phyloP scores from a whole-genome alignment of 1,140 invertebrate species.

The Conus betulinus region DNA sequence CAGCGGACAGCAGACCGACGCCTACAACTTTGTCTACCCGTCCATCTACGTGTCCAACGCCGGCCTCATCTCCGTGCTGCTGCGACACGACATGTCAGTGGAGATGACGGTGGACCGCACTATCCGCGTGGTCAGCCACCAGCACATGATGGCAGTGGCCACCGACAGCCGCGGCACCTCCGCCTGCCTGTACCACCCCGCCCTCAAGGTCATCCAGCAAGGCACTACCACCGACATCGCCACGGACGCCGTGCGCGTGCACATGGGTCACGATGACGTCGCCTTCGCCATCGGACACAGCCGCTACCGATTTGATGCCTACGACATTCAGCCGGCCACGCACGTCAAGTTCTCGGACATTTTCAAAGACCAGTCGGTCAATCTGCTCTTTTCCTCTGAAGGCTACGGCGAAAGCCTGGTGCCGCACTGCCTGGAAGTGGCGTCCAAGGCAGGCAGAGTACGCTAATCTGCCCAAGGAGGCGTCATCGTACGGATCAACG shows the following conservation, averaged over 20 bases:
- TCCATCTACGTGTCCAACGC: slow-evolving; percentile 65
- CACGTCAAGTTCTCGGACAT: slow-evolving; percentile 61
- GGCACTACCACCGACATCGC: slow-evolving; percentile 56
- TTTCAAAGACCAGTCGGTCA: slow-evolving; percentile 63
- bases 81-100: slow-evolving; percentile 66
- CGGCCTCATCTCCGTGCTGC: slow-evolving; percentile 67
- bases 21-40: slow-evolving; percentile 59
- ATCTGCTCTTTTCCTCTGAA: slow-evolving; percentile 63
- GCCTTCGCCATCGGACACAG: slow-evolving; percentile 57
- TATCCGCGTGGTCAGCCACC: slow-evolving; percentile 67
- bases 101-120: slow-evolving; percentile 69
- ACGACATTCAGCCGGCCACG: slow-evolving; percentile 51
- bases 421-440: slow-evolving; percentile 53
- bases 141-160: slow-evolving; percentile 64
- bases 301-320: slow-evolving; percentile 54
- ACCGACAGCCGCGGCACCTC: slow-evolving; percentile 61
- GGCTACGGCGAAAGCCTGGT: slow-evolving; percentile 58
- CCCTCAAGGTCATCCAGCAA: slow-evolving; percentile 62
- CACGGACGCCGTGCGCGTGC: slow-evolving; percentile 50
- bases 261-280: slow-evolving; percentile 60
- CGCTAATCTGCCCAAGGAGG: slow-evolving; percentile 57
- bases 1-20: slow-evolving; percentile 22
- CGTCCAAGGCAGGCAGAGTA: slow-evolving; percentile 63
- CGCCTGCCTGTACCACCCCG: slow-evolving; percentile 62
- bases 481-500: slow-evolving; percentile 63